phyloP scores from a whole-genome alignment of 2,797 vertebrate species.

The Xenops minutus region DNA sequence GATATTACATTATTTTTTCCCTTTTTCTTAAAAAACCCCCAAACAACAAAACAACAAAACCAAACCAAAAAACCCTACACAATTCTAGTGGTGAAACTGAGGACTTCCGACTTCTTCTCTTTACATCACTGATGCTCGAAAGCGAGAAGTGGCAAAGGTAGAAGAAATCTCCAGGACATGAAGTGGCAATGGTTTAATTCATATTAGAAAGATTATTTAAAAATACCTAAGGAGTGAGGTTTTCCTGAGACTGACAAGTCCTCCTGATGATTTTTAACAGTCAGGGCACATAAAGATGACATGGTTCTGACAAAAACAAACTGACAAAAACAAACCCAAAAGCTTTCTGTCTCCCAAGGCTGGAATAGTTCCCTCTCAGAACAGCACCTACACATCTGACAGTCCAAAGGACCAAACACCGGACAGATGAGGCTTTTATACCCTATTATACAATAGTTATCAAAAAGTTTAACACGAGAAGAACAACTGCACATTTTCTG shows the following conservation, averaged over 20 bases:
- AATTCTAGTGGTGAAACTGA: neutral
- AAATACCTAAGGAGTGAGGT: neutral
- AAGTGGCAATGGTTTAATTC: neutral
- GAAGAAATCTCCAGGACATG: neutral
- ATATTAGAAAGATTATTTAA: neutral
- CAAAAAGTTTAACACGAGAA: neutral
- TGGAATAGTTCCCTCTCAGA: neutral
- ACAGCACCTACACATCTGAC: neutral
- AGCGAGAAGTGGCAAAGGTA: neutral
- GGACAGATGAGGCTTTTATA: neutral
- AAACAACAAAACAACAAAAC: no score
- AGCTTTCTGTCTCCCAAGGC: neutral
- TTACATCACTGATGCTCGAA: neutral
- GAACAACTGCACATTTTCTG: neutral
- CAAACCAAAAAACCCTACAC: neutral
- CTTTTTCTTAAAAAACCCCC: no score
- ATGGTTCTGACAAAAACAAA: neutral
- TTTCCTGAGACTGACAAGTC: neutral
- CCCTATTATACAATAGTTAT: neutral
- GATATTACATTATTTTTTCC: no score
- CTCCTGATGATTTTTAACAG: neutral
- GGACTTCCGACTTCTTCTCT: neutral
- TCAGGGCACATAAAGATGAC: neutral
- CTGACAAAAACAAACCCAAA: neutral
- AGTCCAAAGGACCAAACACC: neutral